Base-by-base conservation (phyloP, 2,113 vertebrate species). In the Tringa solitaria region DNA sequence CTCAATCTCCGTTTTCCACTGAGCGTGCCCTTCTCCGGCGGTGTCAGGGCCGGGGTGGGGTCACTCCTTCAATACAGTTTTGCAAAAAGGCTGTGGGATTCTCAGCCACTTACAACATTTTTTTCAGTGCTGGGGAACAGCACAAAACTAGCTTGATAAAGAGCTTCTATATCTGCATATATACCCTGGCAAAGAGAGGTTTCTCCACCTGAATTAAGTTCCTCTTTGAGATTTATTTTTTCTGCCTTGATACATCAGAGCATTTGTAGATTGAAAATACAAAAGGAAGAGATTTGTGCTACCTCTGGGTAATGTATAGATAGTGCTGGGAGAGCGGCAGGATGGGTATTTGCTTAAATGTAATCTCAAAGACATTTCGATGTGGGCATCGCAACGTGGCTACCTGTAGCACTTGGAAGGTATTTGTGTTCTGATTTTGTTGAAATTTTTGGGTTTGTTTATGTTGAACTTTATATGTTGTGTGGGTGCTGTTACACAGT, bases 1-100 rank as follows among this genome's bases (percentile, higher is more conserved):
- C 93, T 76, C 76, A 65, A 73, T 93, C 89, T 83, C 14, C 0
- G 80, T 96, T 96, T 96, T 97, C 93, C 93, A 96, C 89, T 92
- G 80, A 96, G 93, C 94, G 33, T 96, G 97, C 68, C 76, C 92
- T 97, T 95, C 59, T 96, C 78, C 60, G 82, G 92, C 96, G 85
- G 87, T 95, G 97, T 97, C 93, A 53, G 65, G 89, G 85, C 92
- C 91, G 97, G 98, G 97, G 98, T 98, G 98, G 97, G 95, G 97
- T 97, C 57, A 45, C 51, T 78, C 77, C 96, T 97, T 98, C 90
- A 94, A 67, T 96, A 82, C n/a, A 97, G 91, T 89, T 94, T 96
- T 96, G 95, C 91, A 95, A 84, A 96, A 63, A 3, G 69, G 33
- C 85, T 85, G 23, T 69, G 92, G 82, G 89, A 88, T 95, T 97